Percentiles rank a stretch among this genome's conserved stretches.
These are phyloP conservation scores for Nyctalus aviator DNA, from an alignment of 2,797 vertebrate genomes.

Conservation along the genomic window DNA sequence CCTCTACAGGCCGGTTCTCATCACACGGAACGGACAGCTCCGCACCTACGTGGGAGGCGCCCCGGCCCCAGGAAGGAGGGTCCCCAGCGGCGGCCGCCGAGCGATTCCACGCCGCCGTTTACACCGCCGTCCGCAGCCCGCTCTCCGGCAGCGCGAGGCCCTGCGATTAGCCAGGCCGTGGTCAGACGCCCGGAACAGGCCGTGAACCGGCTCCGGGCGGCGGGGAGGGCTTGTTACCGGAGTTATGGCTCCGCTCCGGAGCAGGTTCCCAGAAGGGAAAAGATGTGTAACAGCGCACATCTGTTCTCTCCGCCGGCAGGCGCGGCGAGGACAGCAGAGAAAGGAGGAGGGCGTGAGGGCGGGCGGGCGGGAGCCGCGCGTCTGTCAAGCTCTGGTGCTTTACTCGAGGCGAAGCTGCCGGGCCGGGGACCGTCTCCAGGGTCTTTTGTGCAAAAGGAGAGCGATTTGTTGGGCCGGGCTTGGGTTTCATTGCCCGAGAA, in stretches of 20 bases:
- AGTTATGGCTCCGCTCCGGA: slow-evolving; percentile 62
- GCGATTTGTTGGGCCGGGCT: neutral
- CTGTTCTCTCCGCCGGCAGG: slow-evolving; percentile 40
- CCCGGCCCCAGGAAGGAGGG: slow-evolving; percentile 67
- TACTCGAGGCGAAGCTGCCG: slow-evolving; percentile 57
- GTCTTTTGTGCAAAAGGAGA: slow-evolving; percentile 60
- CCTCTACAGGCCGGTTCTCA: slow-evolving; percentile 77
- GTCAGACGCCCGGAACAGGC: slow-evolving; percentile 87
- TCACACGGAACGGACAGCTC: slow-evolving; percentile 74
- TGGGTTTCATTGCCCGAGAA: neutral
- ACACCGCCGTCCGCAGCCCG: slow-evolving; percentile 76
- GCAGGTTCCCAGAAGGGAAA: slow-evolving; percentile 73
- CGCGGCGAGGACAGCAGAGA: neutral
- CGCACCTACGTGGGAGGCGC: slow-evolving; percentile 57
- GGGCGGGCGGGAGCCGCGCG: neutral
- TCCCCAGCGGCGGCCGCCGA: slow-evolving; percentile 81
- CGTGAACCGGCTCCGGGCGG: slow-evolving; percentile 78
- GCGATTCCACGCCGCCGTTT: slow-evolving; percentile 79
- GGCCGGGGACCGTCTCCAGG: slow-evolving; percentile 40
- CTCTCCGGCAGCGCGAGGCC: slow-evolving; percentile 83
- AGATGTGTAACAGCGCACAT: slow-evolving; percentile 56
- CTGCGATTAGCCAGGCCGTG: slow-evolving; percentile 87
- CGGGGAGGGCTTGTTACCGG: slow-evolving; percentile 46
- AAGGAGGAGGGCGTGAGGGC: neutral
- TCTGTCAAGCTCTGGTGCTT: slow-evolving; percentile 11